A percentile compares a stretch with the other conserved stretches of the same genome.
Evolutionary conservation across 2,797 vertebrate species (phyloP).

Genomic region (Sebastolobus altivelis): DNA sequence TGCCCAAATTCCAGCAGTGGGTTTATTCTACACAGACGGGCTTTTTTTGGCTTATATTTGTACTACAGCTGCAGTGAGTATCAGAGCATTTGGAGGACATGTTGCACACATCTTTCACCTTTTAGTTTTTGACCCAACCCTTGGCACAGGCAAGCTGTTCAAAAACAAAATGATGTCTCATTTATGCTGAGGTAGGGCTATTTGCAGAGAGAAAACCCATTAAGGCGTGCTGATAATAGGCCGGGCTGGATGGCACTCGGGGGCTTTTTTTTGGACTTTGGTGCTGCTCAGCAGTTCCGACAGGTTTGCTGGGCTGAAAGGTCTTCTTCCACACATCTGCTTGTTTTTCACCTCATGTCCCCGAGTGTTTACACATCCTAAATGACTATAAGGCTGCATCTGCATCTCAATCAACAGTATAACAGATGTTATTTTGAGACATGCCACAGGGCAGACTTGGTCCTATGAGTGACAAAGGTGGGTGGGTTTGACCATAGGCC

Average conservation of each 20-base stretch:
- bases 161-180: conserved; percentile 57
- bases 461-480: conserved; percentile 35
- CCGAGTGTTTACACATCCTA: conserved; percentile 30
- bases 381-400: conserved; percentile 15
- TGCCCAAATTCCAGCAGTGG: conserved; percentile 53
- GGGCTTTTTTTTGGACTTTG: conserved; percentile 33
- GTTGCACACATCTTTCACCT: conserved; percentile 58
- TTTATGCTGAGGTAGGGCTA: conserved; percentile 63
- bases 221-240: conserved; percentile 55
- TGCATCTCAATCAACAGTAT: conserved; percentile 19
- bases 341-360: conserved; percentile 17
- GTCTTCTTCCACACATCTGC: background rate
- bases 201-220: conserved; percentile 51
- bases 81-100: conserved; percentile 47
- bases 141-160: conserved; percentile 55
- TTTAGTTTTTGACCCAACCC: conserved; percentile 56
- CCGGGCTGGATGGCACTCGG: conserved; percentile 27
- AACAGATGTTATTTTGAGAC: conserved; percentile 40
- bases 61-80: conserved; percentile 11
- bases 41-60: conserved; percentile 41
- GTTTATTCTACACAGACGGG: conserved; percentile 48
- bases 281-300: conserved; percentile 47
- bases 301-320: conserved; percentile 19
- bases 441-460: conserved; percentile 18
- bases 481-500: conserved; percentile 48